Conservation (phyloP, 2,888 invertebrate genomes). For the Parasteatoda lunata region DNA sequence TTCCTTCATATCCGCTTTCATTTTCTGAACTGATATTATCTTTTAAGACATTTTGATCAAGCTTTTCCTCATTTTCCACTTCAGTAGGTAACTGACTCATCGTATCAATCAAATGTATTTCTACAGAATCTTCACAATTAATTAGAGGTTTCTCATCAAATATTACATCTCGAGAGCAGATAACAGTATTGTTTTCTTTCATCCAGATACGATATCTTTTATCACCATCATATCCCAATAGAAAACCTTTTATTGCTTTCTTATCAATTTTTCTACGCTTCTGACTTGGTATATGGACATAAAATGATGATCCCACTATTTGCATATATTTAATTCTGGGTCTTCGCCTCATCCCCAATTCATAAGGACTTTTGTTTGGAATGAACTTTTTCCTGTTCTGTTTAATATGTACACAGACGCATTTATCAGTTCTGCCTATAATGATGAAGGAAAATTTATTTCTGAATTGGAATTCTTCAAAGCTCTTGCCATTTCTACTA, state of each 20-base stretch:
- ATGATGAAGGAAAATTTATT: no score
- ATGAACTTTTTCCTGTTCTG: neutral
- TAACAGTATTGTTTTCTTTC: no score
- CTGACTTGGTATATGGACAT: neutral
- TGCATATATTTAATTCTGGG: neutral
- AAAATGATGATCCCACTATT: neutral
- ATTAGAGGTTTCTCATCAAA: no score
- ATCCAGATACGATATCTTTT: no score
- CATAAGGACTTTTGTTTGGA: neutral
- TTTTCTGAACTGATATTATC: neutral
- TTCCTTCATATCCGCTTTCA: neutral
- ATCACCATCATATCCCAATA: no score
- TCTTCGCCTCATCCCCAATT: neutral
- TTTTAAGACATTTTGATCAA: neutral
- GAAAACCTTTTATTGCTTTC: neutral
- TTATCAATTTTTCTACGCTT: neutral
- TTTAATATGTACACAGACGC: neutral
- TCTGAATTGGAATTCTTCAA: no score
- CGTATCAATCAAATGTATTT: no score
- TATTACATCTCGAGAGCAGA: no score
- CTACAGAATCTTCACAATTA: no score
- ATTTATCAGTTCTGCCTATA: neutral
- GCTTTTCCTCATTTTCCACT: neutral
- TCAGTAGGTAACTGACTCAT: no score
- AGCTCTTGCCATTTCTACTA: no score